Percentiles rank a stretch among this genome's conserved stretches.
These are phyloP conservation scores for Ophion obscuratus DNA, from an alignment of 2,888 invertebrate genomes.

Conservation along the genomic window DNA sequence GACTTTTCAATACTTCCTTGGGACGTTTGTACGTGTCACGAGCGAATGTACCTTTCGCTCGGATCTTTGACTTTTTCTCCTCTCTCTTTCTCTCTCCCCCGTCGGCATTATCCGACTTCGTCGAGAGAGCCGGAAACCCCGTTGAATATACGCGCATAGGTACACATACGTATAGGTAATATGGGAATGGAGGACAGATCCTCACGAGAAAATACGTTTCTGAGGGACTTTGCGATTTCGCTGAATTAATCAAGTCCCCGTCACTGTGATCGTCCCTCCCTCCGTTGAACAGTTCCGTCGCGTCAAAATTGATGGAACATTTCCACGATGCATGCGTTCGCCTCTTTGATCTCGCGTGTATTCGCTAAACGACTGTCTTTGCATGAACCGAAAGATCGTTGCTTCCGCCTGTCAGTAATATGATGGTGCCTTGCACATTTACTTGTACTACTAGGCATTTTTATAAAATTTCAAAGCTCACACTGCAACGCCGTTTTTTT, in stretches of 20 bases:
- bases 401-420: background rate
- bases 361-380: conserved; percentile 35
- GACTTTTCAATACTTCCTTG: conserved; percentile 62
- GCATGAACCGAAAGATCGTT: conserved; percentile 38
- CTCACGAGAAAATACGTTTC: conserved; percentile 42
- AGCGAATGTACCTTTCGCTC: conserved; percentile 59
- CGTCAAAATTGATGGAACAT: conserved; percentile 25
- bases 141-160: conserved; percentile 12
- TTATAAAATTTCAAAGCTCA: no score
- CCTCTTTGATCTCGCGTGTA: conserved; percentile 48
- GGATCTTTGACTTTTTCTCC: conserved; percentile 57
- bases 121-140: conserved; percentile 63
- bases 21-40: conserved; percentile 22
- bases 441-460: no score
- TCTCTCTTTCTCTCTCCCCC: conserved; percentile 44
- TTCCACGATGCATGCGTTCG: conserved; percentile 4
- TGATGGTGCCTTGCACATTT: no score
- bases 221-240: conserved; percentile 33
- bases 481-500: no score
- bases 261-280: conserved; percentile 8
- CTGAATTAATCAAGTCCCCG: conserved; percentile 61
- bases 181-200: conserved; percentile 26
- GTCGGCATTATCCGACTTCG: conserved; percentile 60
- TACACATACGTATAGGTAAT: background rate
- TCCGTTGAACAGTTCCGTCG: conserved; percentile 10